Conservation (phyloP, 2,888 invertebrate genomes). For the Eurois occulta region DNA sequence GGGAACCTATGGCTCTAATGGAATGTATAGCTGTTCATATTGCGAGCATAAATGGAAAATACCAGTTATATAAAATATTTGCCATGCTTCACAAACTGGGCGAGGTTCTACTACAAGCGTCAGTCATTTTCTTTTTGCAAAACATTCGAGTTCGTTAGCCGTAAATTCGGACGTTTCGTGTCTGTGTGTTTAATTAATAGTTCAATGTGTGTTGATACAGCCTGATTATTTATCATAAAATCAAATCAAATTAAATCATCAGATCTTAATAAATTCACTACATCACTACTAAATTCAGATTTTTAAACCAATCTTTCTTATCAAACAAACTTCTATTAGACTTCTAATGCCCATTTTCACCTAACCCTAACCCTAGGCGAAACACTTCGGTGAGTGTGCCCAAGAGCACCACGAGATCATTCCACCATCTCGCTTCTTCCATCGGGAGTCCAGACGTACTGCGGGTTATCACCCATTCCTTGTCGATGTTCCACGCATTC, state of each 20-base stretch:
- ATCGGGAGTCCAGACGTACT: too few relatives aligned
- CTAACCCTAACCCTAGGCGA: background rate
- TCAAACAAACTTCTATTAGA: background rate
- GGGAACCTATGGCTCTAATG: slow-evolving; percentile 12
- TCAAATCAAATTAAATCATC: too few relatives aligned
- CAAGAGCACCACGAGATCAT: too few relatives aligned
- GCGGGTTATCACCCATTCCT: too few relatives aligned
- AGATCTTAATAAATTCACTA: background rate
- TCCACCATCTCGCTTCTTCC: too few relatives aligned
- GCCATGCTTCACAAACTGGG: background rate
- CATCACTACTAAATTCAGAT: background rate
- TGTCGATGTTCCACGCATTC: too few relatives aligned
- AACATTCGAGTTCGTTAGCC: background rate
- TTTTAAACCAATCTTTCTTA: background rate
- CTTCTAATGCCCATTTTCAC: background rate
- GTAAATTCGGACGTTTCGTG: background rate
- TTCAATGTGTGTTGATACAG: background rate
- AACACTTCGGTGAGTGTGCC: too few relatives aligned
- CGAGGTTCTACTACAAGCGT: background rate
- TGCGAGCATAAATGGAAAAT: slow-evolving; percentile 25
- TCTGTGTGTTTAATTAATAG: background rate
- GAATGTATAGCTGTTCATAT: slow-evolving; percentile 23
- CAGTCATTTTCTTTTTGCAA: background rate
- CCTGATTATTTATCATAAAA: background rate
- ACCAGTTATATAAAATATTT: slow-evolving; percentile 31